Base-by-base conservation (phyloP, 2,797 vertebrate genomes). In the Tiaroga cobitis region DNA sequence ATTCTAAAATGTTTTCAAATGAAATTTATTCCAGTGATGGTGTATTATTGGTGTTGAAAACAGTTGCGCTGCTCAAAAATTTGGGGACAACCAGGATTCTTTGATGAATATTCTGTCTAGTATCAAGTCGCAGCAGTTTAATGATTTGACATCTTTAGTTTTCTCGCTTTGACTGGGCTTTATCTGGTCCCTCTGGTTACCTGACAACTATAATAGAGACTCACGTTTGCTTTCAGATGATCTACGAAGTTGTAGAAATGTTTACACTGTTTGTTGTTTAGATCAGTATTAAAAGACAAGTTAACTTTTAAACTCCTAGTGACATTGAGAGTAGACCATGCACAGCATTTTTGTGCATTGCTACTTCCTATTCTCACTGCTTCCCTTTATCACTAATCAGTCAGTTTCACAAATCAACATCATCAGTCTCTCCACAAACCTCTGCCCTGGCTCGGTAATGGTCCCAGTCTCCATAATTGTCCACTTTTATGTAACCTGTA, bases 261-360 rank as follows among this genome's bases (percentile, higher is more conserved):
- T 86, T 84, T 88, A 77, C 41, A 70, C 21, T 56, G 29, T 59
- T 88, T 56, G 29, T 59, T 88, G 65, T 78, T 88, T 86, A 84
- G 51, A 81, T 21, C 16, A n/a, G 46, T 67, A 84, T 68, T 79
- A 56, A 56, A 41, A 24, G 68, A 49, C 56, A 51, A 74, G n/a
- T 49, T 67, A 51, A 37, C 70, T 78, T 56, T 86, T 51, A 77
- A 85, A 67, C 3, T 43, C 43, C 43, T 46, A 18, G 9, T 34
- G 24, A 34, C 49, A 56, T 54, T 51, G 37, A 54, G 49, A 37
- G 19, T 19, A 75, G 73, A 3, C 26, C 29, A 29, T 63, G 26
- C 61, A 26, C n/a, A 63, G 21, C 3, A 10, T 56, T 49, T 75
- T 26, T n/a, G n/a, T n/a, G n/a, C n/a, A n/a, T n/a, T n/a, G n/a